Evolutionary conservation across 2,797 vertebrate genomes (phyloP), one percentile per base, ranked within the genome.

Genomic region (Catostomus latipinnis): DNA sequence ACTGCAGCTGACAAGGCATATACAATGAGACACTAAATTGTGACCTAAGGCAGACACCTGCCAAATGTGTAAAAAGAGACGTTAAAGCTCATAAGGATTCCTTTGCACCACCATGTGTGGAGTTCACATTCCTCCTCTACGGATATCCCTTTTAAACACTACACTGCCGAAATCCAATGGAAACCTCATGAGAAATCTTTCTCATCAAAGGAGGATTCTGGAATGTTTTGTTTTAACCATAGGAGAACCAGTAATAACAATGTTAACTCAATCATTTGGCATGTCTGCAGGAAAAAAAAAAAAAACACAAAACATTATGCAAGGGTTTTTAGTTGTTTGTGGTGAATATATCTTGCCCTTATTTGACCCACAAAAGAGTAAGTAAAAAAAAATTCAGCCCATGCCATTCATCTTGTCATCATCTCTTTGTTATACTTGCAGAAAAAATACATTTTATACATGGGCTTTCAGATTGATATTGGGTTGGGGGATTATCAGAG

Each of bases 391-490:
- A 52, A 78, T 91, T 91, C 83, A 91, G 93, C 95, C 95, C 95
- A 94, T 93, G 93, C 92, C 95, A 95, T 93, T 85, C 87, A 90
- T 94, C 91, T 91, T 89, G 88, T 91, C 96, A 94, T 90, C 78
- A 87, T 96, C 95, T 93, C 89, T 96, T 97, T 97, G 93, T 92
- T 95, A 93, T 94, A 94, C 91, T 94, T 91, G 85, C 95, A 93
- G 94, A 87, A 88, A 91, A 84, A 91, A 90, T 88, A 92, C 85
- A 88, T 94, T 95, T 96, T 95, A 92, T 94, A 91, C 95, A 94
- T 94, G 96, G 96, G 95, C 95, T 96, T 93, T 96, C 93, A 93
- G 92, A 88, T 93, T 93, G 95, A 80, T 81, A 94, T 93, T 88
- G 93, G 93, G 94, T 94, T 89, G 84, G 88, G 90, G 94, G 94